Percentiles rank a stretch among this genome's conserved stretches.
These are phyloP conservation scores for Atlantisia rogersi DNA, from an alignment of 2,113 vertebrate genomes.

Conservation along the genomic window DNA sequence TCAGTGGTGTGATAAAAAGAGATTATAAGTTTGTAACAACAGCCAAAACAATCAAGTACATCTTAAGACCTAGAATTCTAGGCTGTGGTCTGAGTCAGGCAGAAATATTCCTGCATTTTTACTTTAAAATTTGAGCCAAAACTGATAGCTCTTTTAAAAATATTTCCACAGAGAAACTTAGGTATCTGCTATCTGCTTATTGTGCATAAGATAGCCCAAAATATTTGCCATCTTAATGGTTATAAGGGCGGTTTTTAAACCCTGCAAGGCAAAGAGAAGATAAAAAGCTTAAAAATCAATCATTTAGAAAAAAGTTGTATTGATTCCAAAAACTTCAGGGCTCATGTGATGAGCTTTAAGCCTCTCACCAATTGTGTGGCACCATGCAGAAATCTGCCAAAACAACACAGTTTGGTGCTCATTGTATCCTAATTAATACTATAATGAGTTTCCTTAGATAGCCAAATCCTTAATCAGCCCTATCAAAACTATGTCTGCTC, in stretches of 20 bases:
- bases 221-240: conserved; percentile 35
- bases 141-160: neutral
- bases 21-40: neutral
- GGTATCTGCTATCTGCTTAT: neutral
- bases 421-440: conserved; percentile 86
- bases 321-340: conserved; percentile 58
- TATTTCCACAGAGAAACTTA: neutral
- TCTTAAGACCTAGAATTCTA: neutral
- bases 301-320: conserved; percentile 54
- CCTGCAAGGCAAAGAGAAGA: conserved; percentile 37
- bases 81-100: neutral
- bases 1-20: neutral
- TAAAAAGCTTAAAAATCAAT: conserved; percentile 66
- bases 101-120: neutral
- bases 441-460: conserved; percentile 83
- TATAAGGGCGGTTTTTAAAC: conserved; percentile 1
- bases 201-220: neutral
- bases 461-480: conserved; percentile 84
- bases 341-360: conserved; percentile 59
- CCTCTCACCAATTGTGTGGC: conserved; percentile 70
- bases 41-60: neutral
- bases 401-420: conserved; percentile 82
- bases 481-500: conserved; percentile 82
- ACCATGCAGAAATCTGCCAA: conserved; percentile 77
- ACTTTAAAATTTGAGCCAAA: neutral